Evolutionary conservation across 2,797 vertebrate species (phyloP), one percentile per base, ranked within the genome.

Genomic region (Lagocephalus sceleratus): DNA sequence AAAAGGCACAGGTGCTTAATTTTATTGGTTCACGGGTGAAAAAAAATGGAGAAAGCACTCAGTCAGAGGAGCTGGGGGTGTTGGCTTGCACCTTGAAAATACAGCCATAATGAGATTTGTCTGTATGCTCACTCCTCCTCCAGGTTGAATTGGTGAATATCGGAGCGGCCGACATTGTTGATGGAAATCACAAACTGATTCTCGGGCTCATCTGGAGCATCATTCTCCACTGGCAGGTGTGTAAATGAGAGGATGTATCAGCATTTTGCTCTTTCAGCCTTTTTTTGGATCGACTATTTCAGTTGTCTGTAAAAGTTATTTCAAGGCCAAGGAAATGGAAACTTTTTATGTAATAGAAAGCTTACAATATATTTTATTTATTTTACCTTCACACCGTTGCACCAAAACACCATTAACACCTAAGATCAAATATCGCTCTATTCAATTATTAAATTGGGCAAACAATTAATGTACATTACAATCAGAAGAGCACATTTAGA

Each of bases 151-250:
- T 99, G 84, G 96, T 98, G 86, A 99, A 99, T 79, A 99, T 99
- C 20, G 96, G 96, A 50, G 94, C 96, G 51, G 88, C 92, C 60
- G 97, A 99, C 81, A 99, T 99, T 60, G 97, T 99, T 79, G 97
- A 99, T 94, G 97, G 97, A 77, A 99, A 99, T 90, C 97, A 99
- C 87, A 99, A 99, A 79, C 88, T 99, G 79, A 99, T 92, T 61
- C 93, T 99, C 76, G 97, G 96, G 73, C 93, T 99, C 86, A 95
- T 98, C 90, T 99, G 97, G 97, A 98, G 94, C 91, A 98, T 99
- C 88, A 98, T 99, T 89, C 92, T 98, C 87, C 93, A 99, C 84
- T 99, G 97, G 97, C 97, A 99, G 95, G 97, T 99, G 66, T 84
- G 89, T 82, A 56, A 54, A 15, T 47, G 8, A 20, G 10, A 4